Conservation (phyloP, 2,797 vertebrate genomes). For the Smutsia gigantea region DNA sequence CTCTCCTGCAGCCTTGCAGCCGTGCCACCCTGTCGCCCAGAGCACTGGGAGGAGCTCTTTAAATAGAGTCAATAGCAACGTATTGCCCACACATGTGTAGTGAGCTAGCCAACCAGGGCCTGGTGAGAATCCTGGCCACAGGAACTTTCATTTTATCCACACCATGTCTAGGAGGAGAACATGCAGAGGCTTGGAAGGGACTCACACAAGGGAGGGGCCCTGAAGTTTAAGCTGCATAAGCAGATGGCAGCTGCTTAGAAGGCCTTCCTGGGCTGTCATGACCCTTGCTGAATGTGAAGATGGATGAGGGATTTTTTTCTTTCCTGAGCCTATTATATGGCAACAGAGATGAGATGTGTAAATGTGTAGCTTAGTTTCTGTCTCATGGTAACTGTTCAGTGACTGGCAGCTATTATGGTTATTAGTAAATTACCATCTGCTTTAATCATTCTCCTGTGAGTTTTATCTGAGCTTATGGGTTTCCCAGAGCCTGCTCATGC, state of each 20-base stretch:
- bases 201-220: rapidly evolving
- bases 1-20: too few species aligned
- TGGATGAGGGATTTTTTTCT: neutral
- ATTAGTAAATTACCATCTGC: conserved; percentile 62
- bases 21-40: too few species aligned
- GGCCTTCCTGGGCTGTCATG: neutral
- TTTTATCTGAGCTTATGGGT: neutral
- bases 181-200: neutral
- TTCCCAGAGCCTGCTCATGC: neutral
- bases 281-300: neutral
- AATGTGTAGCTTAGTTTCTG: neutral
- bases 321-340: neutral
- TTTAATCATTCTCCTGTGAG: conserved; percentile 10
- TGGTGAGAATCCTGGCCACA: too few species aligned
- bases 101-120: too few species aligned
- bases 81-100: too few species aligned
- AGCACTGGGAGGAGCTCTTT: too few species aligned
- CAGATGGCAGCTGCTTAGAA: neutral
- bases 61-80: too few species aligned
- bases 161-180: neutral
- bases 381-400: neutral
- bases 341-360: neutral
- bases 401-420: conserved; percentile 39
- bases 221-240: too few species aligned
- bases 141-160: too few species aligned